Conservation (phyloP, 2,888 invertebrate species). For the Cryptocephalus primarius region DNA sequence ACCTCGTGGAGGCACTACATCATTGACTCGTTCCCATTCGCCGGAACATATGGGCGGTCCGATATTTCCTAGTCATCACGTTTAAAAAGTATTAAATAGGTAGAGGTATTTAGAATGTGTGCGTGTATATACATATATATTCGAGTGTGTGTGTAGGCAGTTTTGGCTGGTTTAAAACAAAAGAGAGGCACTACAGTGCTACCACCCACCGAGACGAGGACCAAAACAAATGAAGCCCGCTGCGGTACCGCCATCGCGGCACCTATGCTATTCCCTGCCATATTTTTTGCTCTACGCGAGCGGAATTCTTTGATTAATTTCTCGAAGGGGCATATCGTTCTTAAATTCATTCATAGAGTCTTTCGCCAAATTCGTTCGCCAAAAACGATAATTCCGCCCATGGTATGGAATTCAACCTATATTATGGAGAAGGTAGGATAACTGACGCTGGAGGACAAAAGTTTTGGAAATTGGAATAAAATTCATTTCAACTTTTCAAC, state of each 20-base stretch:
- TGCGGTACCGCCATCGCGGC: constrained; percentile 22
- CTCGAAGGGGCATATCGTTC: no score
- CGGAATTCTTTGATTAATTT: background rate
- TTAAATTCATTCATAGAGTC: no score
- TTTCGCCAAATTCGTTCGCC: no score
- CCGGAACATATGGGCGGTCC: constrained; percentile 8
- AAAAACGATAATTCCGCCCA: no score
- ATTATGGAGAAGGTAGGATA: no score
- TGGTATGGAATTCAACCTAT: no score
- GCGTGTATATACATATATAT: no score
- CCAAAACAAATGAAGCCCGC: constrained; percentile 21
- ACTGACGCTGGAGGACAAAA: no score
- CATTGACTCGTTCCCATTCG: no score
- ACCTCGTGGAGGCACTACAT: no score
- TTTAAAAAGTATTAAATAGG: constrained; percentile 15
- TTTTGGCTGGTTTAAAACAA: constrained; percentile 21
- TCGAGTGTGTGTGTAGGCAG: constrained; percentile 17
- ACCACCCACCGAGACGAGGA: constrained; percentile 21
- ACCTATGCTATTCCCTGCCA: constrained; percentile 16
- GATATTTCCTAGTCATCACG: constrained; percentile 11
- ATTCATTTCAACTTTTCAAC: no score
- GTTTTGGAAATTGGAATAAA: no score
- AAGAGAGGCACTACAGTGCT: constrained; percentile 20
- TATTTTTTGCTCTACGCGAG: constrained; percentile 6
- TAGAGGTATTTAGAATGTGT: constrained; percentile 1